Evolutionary conservation across 2,113 vertebrate genomes (phyloP).

Genomic region (Aptenodytes forsteri): DNA sequence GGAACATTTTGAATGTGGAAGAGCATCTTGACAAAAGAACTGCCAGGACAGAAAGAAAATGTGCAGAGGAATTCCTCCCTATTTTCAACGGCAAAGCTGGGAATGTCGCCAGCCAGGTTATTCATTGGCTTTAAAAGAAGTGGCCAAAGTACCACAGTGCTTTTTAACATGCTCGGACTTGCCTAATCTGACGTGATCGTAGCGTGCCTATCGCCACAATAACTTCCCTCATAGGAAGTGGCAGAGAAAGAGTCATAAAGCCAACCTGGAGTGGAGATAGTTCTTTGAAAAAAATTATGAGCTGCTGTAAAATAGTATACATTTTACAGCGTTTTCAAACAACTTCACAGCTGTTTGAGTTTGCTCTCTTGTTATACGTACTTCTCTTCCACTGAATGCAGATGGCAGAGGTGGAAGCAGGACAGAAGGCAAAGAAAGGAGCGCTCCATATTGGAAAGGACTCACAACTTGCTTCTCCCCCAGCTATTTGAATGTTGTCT

Average conservation of each 20-base stretch:
- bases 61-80: background rate
- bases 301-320: background rate
- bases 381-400: background rate
- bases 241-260: background rate
- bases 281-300: background rate
- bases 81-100: background rate
- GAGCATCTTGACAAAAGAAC: background rate
- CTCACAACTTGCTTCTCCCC: rapidly evolving
- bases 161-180: background rate
- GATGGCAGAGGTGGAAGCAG: background rate
- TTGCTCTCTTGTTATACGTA: background rate
- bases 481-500: rapidly evolving
- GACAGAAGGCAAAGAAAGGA: background rate
- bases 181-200: background rate
- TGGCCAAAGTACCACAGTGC: background rate
- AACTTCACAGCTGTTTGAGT: background rate
- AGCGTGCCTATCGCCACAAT: background rate
- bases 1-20: background rate
- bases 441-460: rapidly evolving
- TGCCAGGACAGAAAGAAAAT: background rate
- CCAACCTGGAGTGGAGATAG: background rate
- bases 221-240: background rate
- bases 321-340: background rate
- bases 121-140: background rate
- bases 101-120: background rate